Evolutionary conservation across 2,797 vertebrate genomes (phyloP).

Genomic region (Chiloscyllium punctatum): DNA sequence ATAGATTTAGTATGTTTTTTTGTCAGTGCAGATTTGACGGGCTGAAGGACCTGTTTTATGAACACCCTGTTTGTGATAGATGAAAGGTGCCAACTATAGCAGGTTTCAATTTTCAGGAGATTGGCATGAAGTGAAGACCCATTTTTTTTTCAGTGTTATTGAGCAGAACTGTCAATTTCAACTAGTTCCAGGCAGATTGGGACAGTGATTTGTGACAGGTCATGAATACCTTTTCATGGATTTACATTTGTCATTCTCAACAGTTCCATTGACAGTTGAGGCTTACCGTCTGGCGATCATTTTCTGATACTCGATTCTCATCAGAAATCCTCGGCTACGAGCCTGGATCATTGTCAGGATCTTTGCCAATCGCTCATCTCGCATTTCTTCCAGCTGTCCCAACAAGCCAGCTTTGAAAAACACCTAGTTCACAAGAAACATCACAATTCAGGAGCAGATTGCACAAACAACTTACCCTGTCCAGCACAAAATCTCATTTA

Average conservation of each 20-base stretch:
- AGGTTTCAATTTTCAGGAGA: background rate
- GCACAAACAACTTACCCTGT: background rate
- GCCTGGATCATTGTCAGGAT: slow-evolving; percentile 80
- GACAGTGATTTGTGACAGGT: background rate
- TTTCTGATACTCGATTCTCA: slow-evolving; percentile 70
- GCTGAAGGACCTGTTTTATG: no score
- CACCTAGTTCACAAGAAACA: slow-evolving; percentile 59
- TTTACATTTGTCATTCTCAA: no score
- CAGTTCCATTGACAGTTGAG: background rate
- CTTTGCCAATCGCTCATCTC: slow-evolving; percentile 81
- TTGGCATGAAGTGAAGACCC: background rate
- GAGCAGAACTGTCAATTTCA: background rate
- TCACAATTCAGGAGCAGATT: background rate
- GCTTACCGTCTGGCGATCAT: slow-evolving; percentile 69
- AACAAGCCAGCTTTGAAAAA: slow-evolving; percentile 88
- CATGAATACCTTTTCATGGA: background rate
- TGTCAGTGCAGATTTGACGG: no score
- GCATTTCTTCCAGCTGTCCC: slow-evolving; percentile 76
- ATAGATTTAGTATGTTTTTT: no score
- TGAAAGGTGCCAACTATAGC: background rate
- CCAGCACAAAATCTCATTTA: background rate
- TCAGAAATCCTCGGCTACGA: slow-evolving; percentile 69
- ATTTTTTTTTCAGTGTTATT: background rate
- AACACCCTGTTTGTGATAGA: background rate
- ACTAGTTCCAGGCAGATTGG: background rate